Evolutionary conservation across 2,888 invertebrate genomes (phyloP), one percentile per base, ranked within the genome.

Genomic region (Rutpela maculata): DNA sequence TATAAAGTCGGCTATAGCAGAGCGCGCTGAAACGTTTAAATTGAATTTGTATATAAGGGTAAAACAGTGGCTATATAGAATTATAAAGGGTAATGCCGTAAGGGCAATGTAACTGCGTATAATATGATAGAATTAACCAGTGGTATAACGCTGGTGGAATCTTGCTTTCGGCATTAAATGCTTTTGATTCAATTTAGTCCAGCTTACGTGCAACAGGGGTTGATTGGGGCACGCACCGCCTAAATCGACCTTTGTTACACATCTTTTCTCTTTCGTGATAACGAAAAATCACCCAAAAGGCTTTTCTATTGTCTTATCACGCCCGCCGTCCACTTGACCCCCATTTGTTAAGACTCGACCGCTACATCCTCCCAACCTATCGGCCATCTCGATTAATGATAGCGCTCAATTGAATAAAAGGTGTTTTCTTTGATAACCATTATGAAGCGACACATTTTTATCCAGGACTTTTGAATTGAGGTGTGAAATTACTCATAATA

Each of bases 121-220:
- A 86, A 86, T 86, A 85, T 86, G 82, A 84, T 78, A 82, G 86
- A 78, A 86, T 86, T 86, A 86, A 86, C 85, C 84, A 81, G 75
- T 50, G 50, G 74, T 84, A 84, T 83, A 82, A 83, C 84, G 82
- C 83, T 82, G 79, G 80, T 82, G 83, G 83, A 86, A 86, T 86
- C 86, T 86, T 86, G 83, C 84, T 85, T 81, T 82, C 78, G 83
- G 87, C 78, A 87, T 88, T 88, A 88, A 86, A 86, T 82, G 87
- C 85, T 88, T 88, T 85, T 86, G 86, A 87, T 87, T 88, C 87
- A 88, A 88, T 87, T 88, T 86, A 84, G 85, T 84, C 82, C 84
- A 86, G 88, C 85, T 88, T 87, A 87, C 80, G 83, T 82, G 85
- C 85, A 84, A 85, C 85, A 86, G 84, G 84, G 85, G 85, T 83